Percentiles rank a stretch among this genome's conserved stretches.
Evolutionary conservation across 2,888 invertebrate genomes (phyloP).

Genomic region (Plagodis pulveraria): DNA sequence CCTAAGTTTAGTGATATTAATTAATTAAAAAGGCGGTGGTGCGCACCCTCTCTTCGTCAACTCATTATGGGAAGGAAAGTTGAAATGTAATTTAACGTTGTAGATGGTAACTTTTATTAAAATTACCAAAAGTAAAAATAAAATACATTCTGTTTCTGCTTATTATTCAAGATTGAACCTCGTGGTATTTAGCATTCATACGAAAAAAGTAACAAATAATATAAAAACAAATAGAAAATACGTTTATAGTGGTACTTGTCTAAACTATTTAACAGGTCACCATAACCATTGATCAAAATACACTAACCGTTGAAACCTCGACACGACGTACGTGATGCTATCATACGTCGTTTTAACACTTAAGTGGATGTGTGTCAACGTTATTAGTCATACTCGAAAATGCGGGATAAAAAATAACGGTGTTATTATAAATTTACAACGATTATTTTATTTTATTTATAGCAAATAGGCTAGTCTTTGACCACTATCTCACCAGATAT

Average conservation of each 20-base stretch:
- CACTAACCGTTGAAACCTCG: conserved; percentile 24
- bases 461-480: too few species aligned
- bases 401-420: conserved; percentile 9
- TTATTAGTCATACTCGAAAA: conserved; percentile 58
- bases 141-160: too few species aligned
- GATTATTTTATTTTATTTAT: too few species aligned
- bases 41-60: conserved; percentile 15
- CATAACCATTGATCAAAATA: conserved; percentile 29
- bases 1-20: conserved; percentile 71
- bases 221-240: too few species aligned
- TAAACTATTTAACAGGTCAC: conserved; percentile 15
- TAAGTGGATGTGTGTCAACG: conserved; percentile 40
- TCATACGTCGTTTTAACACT: conserved; percentile 40
- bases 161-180: too few species aligned
- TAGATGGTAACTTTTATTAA: too few species aligned
- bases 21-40: conserved; percentile 66
- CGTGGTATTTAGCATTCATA: too few species aligned
- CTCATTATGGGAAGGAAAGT: conserved; percentile 22
- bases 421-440: neutral
- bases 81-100: conserved; percentile 20
- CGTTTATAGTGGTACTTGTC: too few species aligned
- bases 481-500: too few species aligned
- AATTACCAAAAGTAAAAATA: too few species aligned
- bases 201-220: too few species aligned
- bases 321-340: conserved; percentile 37